Conservation (phyloP, 2,797 vertebrate species). For the Tapirus indicus region DNA sequence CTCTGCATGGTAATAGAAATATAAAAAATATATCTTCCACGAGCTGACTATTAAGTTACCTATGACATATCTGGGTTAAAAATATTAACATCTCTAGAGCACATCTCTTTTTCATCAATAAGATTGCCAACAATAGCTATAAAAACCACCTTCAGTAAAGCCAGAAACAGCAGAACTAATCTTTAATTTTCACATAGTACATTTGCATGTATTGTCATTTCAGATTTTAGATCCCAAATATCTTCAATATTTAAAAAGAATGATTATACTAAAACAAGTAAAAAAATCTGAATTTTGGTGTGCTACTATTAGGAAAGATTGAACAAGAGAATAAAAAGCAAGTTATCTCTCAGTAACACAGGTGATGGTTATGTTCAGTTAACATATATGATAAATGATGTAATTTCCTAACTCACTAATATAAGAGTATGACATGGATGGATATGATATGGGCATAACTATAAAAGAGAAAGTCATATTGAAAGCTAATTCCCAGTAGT, state of each 20-base stretch:
- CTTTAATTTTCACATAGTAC: slow-evolving; percentile 50
- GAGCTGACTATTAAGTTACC: slow-evolving; percentile 66
- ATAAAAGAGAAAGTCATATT: slow-evolving; percentile 40
- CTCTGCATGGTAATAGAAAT: slow-evolving; percentile 58
- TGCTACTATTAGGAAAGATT: not conserved
- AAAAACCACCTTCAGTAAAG: slow-evolving; percentile 67
- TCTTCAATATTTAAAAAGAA: slow-evolving; percentile 33
- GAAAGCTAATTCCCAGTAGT: slow-evolving; percentile 42
- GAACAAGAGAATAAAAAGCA: slow-evolving; percentile 32
- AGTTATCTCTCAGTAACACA: not conserved
- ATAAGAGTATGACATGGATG: not conserved
- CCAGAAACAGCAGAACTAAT: slow-evolving; percentile 66
- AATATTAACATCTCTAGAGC: slow-evolving; percentile 53
- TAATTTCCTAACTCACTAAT: slow-evolving; percentile 39
- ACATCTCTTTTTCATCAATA: slow-evolving; percentile 37
- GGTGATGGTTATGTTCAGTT: not conserved
- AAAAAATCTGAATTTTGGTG: slow-evolving; percentile 36
- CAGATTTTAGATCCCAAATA: slow-evolving; percentile 22
- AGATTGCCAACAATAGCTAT: slow-evolving; percentile 50
- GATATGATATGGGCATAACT: not conserved
- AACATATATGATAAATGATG: not conserved
- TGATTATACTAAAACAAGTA: slow-evolving; percentile 46
- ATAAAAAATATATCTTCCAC: slow-evolving; percentile 39
- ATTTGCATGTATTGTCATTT: slow-evolving; percentile 13
- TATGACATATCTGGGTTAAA: slow-evolving; percentile 59